Evolutionary conservation across 2,888 invertebrate genomes (phyloP), one percentile per base, ranked within the genome.

Genomic region (Sclerodermus sp.): DNA sequence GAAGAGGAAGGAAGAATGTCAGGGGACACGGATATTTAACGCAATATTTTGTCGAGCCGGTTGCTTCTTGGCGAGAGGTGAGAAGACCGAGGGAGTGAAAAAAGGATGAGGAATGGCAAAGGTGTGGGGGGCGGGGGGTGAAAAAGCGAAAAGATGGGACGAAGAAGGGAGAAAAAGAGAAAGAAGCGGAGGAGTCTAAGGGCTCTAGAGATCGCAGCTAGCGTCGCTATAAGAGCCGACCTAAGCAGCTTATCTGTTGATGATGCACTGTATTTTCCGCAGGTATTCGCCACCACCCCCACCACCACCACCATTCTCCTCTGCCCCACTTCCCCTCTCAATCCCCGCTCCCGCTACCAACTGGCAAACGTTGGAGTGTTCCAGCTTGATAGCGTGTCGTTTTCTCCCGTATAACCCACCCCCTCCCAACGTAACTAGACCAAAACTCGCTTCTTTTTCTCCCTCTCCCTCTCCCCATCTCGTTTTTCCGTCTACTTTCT

Each of bases 191-290:
- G 29, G 46, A 42, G 44, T 42, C 31, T 42, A 45, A 18, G 39
- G 41, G n/a, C 18, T 36, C 37, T 34, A 42, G 47, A 59, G 59
- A 62, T 60, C 58, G 48, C 45, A 13, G 54, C 57, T 56, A 65
- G 66, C 66, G 61, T 67, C 65, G 63, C n/a, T 66, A 67, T 63
- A 67, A 73, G 63, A 69, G 57, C 60, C 51, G 50, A 62, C 67
- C 66, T 74, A 73, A 74, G 73, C 66, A 54, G 73, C 73, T 74
- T 74, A 74, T 73, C 73, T 67, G 68, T 69, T 69, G 70, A 73
- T 67, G 71, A 71, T 71, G 73, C 73, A 66, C 71, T 71, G 71
- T 71, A 70, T 71, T 69, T 71, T 71, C 65, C 62, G 54, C 55
- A 62, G 58, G 65, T 67, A 67, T 59, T 58, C 57, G 46, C 37